Percentiles rank a stretch among this genome's conserved stretches.
Conservation (phyloP, 2,888 invertebrate genomes). For the Acleris cristana region DNA sequence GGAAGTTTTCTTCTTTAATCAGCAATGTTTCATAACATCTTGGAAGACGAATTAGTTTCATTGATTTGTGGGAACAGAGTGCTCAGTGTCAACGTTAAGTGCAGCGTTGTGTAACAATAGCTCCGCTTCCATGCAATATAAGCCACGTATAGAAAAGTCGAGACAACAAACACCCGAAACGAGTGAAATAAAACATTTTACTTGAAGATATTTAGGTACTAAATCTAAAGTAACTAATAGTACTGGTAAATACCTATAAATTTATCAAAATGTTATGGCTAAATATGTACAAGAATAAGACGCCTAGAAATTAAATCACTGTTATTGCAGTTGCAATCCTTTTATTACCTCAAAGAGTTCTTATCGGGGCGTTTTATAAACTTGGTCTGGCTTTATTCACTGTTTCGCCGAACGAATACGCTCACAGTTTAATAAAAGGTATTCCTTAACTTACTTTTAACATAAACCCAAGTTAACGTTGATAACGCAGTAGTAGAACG, state of each 20-base stretch:
- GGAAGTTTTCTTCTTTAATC: not conserved
- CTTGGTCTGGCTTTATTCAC: slow-evolving; percentile 34
- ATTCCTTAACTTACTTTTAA: not conserved
- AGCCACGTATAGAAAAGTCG: not conserved
- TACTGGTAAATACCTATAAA: too few species aligned
- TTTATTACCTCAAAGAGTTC: slow-evolving; percentile 19
- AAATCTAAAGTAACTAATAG: not conserved
- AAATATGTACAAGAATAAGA: too few species aligned
- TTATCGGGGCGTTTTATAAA: slow-evolving; percentile 47
- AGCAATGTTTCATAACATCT: slow-evolving; percentile 1
- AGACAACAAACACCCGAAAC: not conserved
- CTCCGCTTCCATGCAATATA: slow-evolving; percentile 9
- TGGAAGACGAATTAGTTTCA: not conserved
- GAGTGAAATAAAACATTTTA: not conserved
- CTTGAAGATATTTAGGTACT: not conserved
- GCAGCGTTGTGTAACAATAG: slow-evolving; percentile 7
- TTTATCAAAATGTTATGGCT: not conserved
- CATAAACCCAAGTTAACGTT: not conserved
- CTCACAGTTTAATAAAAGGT: not conserved
- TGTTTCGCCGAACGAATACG: slow-evolving; percentile 7
- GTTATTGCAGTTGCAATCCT: slow-evolving; percentile 15
- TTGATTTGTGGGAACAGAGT: slow-evolving; percentile 5
- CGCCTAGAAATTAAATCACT: slow-evolving; percentile 11
- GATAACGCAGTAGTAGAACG: not conserved
- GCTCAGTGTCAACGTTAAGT: slow-evolving; percentile 5